A percentile compares a stretch with the other conserved stretches of the same genome.
Conservation (phyloP, 2,888 invertebrate species). For the Diogma glabrata region DNA sequence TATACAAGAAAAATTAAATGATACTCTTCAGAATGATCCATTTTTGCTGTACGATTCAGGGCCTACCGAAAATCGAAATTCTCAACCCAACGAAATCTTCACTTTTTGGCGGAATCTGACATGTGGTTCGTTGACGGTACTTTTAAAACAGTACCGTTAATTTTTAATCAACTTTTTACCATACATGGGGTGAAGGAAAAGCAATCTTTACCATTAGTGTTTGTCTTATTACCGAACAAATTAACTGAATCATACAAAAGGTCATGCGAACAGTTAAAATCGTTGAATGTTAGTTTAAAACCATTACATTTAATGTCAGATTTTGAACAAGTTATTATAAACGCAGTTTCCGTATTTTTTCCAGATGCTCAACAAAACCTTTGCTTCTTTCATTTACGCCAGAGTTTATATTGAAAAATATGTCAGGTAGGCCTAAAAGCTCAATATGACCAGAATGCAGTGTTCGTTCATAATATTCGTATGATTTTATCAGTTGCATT, state of each 20-base stretch:
- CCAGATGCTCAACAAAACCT: not conserved
- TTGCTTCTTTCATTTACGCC: not conserved
- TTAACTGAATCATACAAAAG: too few relatives aligned
- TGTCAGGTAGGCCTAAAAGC: not conserved
- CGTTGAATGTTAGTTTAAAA: too few relatives aligned
- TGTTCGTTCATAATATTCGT: not conserved
- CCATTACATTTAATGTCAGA: not conserved
- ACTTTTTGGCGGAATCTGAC: not conserved
- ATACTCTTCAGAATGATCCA: too few relatives aligned
- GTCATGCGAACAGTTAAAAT: too few relatives aligned
- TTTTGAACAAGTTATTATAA: not conserved
- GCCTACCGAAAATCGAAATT: not conserved
- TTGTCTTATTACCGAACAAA: slow-evolving; percentile 4
- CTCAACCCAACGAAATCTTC: not conserved
- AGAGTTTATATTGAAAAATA: not conserved
- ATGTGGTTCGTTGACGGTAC: not conserved
- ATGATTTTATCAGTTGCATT: not conserved
- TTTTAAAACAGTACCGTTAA: not conserved
- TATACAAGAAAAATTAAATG: too few relatives aligned
- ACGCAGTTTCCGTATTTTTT: not conserved
- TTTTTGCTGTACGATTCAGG: not conserved
- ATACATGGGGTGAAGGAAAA: not conserved
- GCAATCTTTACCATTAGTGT: slow-evolving; percentile 3
- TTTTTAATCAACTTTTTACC: not conserved
- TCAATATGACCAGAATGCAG: not conserved